Percentiles rank a stretch among this genome's conserved stretches.
These are phyloP conservation scores for Uria lomvia DNA, from an alignment of 2,113 vertebrate genomes.

Conservation along the genomic window DNA sequence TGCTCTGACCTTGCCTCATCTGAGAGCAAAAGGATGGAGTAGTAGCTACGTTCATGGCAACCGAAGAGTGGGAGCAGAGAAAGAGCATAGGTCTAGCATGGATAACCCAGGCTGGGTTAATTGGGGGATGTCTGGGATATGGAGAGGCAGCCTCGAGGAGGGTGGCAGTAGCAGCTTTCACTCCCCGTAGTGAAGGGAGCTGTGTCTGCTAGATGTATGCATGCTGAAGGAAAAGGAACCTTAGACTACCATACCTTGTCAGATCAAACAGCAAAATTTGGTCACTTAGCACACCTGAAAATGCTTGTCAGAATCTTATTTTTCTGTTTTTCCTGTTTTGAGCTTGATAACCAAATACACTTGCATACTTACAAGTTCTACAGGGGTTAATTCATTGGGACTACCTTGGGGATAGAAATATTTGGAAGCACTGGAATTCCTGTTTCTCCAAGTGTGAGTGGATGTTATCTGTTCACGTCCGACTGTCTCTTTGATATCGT, in stretches of 20 bases:
- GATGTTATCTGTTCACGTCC: slow-evolving; percentile 43
- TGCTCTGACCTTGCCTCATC: background rate
- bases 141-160: background rate
- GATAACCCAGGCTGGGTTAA: background rate
- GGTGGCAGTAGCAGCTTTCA: background rate
- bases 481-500: slow-evolving; percentile 38
- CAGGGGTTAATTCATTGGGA: background rate
- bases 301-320: background rate
- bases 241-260: background rate
- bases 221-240: background rate
- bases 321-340: background rate
- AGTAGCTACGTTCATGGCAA: background rate
- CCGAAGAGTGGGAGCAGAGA: background rate
- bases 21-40: background rate
- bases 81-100: fast-evolving
- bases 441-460: slow-evolving; percentile 27
- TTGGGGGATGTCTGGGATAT: background rate
- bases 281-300: background rate
- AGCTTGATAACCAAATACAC: background rate
- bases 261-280: background rate
- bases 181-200: background rate
- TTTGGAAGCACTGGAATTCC: slow-evolving; percentile 45
- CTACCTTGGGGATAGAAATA: slow-evolving; percentile 20
- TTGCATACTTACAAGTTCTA: background rate
- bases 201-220: background rate